Base-by-base conservation (phyloP, 2,113 vertebrate species). In the Scartelaos histophorus region DNA sequence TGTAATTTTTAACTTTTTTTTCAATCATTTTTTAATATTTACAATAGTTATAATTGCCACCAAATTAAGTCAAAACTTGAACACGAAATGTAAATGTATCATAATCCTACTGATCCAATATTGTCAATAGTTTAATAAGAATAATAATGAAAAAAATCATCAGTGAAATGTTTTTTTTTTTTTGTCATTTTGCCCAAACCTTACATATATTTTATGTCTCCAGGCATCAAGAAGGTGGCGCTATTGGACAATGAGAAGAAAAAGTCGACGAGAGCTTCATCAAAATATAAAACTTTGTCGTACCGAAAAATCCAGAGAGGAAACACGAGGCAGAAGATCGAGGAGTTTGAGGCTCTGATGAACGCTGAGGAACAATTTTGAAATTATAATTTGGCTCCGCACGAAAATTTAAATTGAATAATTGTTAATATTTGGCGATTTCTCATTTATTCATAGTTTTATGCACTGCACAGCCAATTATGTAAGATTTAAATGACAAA, bases 331-430 rank as follows among this genome's bases (percentile, higher is more conserved):
- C 96, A 98, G 79, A 94, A 96, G 66, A 95, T 98, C 0, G 96
- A 97, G 34, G 96, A 97, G 83, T 98, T 97, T 17, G 97, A 98
- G 74, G 95, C 95, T 69, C 95, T 97, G 94, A 93, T 96, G 92
- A 94, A 96, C 83, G 88, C 29, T 96, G 85, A 53, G 19, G 12
- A 94, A 60, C 60, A 35, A n/a, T 64, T 64, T n/a, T 61, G 58
- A 61, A 15, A 16, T 61, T 11, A 13, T 2, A 29, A 15, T 61
- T 29, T 2, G 29, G 29, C 29, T 29, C n/a, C n/a, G n/a, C n/a
- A n/a, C n/a, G n/a, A n/a, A n/a, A n/a, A n/a, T n/a, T n/a, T n/a
- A n/a, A n/a, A n/a, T n/a, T n/a, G n/a, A n/a, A n/a, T n/a, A n/a
- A n/a, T 54, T 54, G 53, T 54, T 9, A 21, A 21, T 3, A 54